Evolutionary conservation across 2,888 invertebrate species (phyloP).

Genomic region (Clunio marinus): DNA sequence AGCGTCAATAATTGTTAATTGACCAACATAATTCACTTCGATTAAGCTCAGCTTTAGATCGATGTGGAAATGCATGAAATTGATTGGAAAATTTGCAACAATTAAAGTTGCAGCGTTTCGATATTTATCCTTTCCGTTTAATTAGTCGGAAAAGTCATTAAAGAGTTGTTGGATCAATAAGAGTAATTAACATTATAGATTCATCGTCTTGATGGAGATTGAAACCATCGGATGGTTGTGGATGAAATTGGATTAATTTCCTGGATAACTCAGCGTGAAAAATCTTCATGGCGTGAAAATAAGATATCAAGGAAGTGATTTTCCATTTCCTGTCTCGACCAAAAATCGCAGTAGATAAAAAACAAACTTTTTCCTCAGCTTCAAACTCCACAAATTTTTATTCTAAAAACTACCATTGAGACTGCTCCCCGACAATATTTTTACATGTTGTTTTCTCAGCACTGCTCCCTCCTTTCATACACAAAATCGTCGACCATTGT

Average conservation of each 20-base stretch:
- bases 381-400: background rate
- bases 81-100: conserved; percentile 36
- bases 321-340: conserved; percentile 40
- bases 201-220: background rate
- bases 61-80: background rate
- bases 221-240: too few species aligned
- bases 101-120: background rate
- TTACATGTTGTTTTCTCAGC: background rate
- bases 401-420: background rate
- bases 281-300: background rate
- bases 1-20: conserved; percentile 24
- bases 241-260: background rate
- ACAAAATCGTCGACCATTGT: too few species aligned
- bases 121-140: conserved; percentile 32
- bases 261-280: too few species aligned
- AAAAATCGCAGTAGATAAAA: background rate
- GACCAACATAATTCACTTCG: conserved; percentile 37
- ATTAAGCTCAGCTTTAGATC: background rate
- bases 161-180: background rate
- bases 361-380: background rate
- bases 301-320: conserved; percentile 39
- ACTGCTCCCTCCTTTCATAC: too few species aligned
- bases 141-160: background rate
- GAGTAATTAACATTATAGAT: background rate
- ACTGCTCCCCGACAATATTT: background rate